phyloP scores from a whole-genome alignment of 2,888 invertebrate genomes.

The Pyrrhia umbra region DNA sequence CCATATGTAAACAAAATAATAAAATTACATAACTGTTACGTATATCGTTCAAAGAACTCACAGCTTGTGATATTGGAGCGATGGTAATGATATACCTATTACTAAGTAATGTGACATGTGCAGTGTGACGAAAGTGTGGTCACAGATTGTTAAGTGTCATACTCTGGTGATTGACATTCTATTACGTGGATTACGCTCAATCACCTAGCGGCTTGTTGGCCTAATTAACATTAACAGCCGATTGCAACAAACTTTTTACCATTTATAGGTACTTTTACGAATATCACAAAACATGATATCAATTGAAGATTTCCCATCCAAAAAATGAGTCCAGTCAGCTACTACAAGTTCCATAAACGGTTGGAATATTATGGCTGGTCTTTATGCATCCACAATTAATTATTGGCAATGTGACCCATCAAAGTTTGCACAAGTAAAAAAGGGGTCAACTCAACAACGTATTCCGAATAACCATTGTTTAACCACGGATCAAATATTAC shows the following conservation, averaged over 20 bases:
- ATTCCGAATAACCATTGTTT: no score
- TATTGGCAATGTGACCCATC: neutral
- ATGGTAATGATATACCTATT: conserved; percentile 31
- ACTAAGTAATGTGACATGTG: conserved; percentile 25
- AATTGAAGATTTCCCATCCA: no score
- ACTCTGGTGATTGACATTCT: conserved; percentile 21
- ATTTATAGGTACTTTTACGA: no score
- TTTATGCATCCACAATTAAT: neutral
- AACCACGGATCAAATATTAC: no score
- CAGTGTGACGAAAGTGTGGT: conserved; percentile 44
- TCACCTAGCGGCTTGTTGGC: conserved; percentile 16
- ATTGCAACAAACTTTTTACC: neutral
- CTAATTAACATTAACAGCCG: conserved; percentile 6
- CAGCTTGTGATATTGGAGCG: conserved; percentile 39
- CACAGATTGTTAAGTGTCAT: conserved; percentile 36
- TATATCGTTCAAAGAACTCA: conserved; percentile 36
- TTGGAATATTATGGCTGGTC: neutral
- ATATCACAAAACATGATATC: no score
- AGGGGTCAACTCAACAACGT: neutral
- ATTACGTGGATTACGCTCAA: conserved; percentile 1
- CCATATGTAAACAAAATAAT: neutral
- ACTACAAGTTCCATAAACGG: neutral
- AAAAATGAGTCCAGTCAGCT: neutral
- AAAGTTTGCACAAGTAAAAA: neutral
- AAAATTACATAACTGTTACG: conserved; percentile 44